Base-by-base conservation (phyloP, 2,797 vertebrate species). In the Pristis pectinata region DNA sequence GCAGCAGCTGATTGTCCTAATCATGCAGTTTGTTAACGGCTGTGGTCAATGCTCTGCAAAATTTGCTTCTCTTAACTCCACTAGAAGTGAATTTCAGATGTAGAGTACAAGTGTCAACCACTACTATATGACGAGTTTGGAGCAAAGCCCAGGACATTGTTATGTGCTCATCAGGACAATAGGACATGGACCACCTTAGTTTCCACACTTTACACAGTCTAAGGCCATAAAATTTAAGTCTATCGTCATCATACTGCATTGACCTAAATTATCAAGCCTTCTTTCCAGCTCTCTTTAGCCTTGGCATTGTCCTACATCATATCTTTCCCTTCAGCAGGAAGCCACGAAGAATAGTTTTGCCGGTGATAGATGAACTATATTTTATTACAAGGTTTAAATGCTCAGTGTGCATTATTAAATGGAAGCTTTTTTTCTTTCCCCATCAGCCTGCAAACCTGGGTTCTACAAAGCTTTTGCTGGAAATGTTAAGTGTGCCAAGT, bases 381-480 rank as follows among this genome's bases (percentile, higher is more conserved):
- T 79, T 79, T 49, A 56, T 15, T 11, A 49, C 53, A 59, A 61
- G 37, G 27, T 19, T 76, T 92, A 61, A 44, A 22, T 70, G 94
- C 37, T 70, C 1, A 0, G 22, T 80, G 1, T 11, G 44, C 74
- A 76, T 83, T 64, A 95, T 93, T 27, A 0, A 0, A 83, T 22
- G 85, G 79, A 44, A 11, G 74, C 6, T 67, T 95, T 95, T 95
- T 95, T 94, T 95, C 92, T 56, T 95, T 95, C 70, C 95, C 96
- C 97, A 97, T 94, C 97, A 99, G 99, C 97, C 96, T 99, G 99
- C 96, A 97, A 96, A 95, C 97, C 98, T 1, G 99, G 99, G 74
- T 99, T 99, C 97, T 99, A 99, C 97, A 99, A 99, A 96, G 97
- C 98, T 5, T 96, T 96, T 24, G 96, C 98, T 0, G 98, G 98